Evolutionary conservation across 2,113 vertebrate genomes (phyloP), one percentile per base, ranked within the genome.

Genomic region (Oncorhynchus gorbuscha): DNA sequence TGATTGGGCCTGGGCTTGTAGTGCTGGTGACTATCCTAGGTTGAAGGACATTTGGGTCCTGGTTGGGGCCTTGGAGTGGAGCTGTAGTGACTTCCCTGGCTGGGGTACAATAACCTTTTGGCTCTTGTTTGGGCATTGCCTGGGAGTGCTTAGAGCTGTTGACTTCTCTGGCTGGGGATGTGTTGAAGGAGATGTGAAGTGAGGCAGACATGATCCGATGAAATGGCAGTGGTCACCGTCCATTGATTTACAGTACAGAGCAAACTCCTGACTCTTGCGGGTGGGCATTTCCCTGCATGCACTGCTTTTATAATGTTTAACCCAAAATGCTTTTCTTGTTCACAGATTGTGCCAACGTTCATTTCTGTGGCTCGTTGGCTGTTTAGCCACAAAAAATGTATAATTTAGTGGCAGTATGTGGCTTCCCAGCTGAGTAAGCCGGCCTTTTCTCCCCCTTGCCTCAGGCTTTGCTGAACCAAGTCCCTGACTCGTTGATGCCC

Each of bases 141-240:
- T 82, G 73, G 64, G 79, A 35, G 77, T 72, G 72, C 79, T 45
- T 45, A 11, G 39, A 80, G 59, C 64, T 45, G 39, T 45, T 78
- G 79, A 75, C 75, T 16, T 39, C 67, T 77, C 35, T 72, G 69
- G 66, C 69, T 69, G 55, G 74, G 39, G 49, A 78, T 73, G 62
- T 77, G 81, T 16, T 55, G 39, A 45, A 45, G 39, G 39, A 45
- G 73, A 64, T 45, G 55, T 70, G 39, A 39, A 39, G 35, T 39
- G 9, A 82, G 55, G 80, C 78, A 55, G 65, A 72, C 84, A 65
- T 80, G 83, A 84, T 81, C 72, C 45, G 18, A 70, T 77, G 79
- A 84, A 68, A 80, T 85, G 78, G 79, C 81, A 86, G 3, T 45
- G 39, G 39, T 45, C 39, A 45, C 9, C 39, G 8, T 45, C 39